phyloP scores from a whole-genome alignment of 2,797 vertebrate genomes.

The Carapus acus region DNA sequence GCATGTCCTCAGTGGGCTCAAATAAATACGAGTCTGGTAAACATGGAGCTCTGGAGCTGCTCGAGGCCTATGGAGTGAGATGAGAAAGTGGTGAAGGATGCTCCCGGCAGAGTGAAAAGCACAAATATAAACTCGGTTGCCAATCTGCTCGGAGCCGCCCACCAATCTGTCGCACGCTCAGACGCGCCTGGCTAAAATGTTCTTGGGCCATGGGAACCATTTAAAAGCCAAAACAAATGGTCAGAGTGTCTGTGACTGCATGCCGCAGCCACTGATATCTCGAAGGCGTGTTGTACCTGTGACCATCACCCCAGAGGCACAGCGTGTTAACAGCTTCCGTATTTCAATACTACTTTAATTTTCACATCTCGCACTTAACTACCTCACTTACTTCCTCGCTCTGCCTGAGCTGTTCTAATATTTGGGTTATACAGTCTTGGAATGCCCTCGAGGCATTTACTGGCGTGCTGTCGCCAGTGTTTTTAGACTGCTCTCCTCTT shows the following conservation, averaged over 20 bases:
- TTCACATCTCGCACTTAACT: no score
- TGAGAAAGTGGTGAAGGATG: background rate
- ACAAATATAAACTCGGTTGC: background rate
- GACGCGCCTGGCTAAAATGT: background rate
- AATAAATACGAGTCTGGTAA: background rate
- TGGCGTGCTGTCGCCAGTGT: no score
- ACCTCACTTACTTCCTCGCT: no score
- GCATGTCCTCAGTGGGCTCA: background rate
- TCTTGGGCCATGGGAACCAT: conserved; percentile 1
- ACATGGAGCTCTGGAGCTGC: background rate
- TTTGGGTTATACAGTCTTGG: no score
- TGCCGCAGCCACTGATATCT: background rate
- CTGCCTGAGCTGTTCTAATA: no score
- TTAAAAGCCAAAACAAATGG: conserved; percentile 8
- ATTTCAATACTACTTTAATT: no score
- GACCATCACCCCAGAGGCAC: no score
- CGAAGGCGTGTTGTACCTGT: no score
- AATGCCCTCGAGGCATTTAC: no score
- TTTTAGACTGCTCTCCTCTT: no score
- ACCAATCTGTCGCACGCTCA: background rate
- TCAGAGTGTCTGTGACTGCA: conserved; percentile 4
- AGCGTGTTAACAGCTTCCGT: no score
- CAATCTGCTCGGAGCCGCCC: background rate
- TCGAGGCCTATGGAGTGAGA: background rate
- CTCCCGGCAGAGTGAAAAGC: background rate